Evolutionary conservation across 1,140 invertebrate species (phyloP), one percentile per base, ranked within the genome.

Genomic region (Acromyrmex charruanus): DNA sequence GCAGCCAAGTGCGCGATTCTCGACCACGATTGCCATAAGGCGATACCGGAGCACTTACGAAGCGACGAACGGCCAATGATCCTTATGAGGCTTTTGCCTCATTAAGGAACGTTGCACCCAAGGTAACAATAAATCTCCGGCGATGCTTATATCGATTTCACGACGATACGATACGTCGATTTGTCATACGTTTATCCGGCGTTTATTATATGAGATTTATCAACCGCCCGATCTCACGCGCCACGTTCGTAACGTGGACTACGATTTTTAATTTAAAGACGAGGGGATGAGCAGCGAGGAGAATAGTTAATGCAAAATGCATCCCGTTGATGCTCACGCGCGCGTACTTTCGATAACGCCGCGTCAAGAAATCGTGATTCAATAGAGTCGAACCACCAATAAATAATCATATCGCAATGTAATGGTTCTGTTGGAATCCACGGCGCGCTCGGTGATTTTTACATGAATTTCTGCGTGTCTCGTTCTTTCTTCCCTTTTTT

Each of bases 101-200:
- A 84, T 84, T 74, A 84, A 55, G 55, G 80, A 55, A 84, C 69
- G 80, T 51, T 84, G 80, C 80, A 82, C 80, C n/a, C 69, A 74
- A 74, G 69, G 68, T 61, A 74, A 84, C 55, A 61, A 84, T 82
- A 74, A 61, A 84, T 84, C 80, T 74, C 39, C 68, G 28, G 7
- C 55, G 44, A 69, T 51, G 21, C 69, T 84, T 84, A 84, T 84
- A 84, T 84, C 80, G 80, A 84, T 61, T 69, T 84, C 80, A 49
- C 69, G 80, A 84, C 69, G 80, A 84, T 82, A 74, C 80, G 35
- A 82, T 61, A 84, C 69, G 69, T 84, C 80, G 80, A 84, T 84
- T 84, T 84, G 80, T 84, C 80, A 84, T 84, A 84, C 55, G 80
- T 74, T 84, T 84, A 84, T 84, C 69, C 80, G 69, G 39, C 55